phyloP scores from a whole-genome alignment of 92 coral and sea anemone genomes.

The Actinostola sp. region DNA sequence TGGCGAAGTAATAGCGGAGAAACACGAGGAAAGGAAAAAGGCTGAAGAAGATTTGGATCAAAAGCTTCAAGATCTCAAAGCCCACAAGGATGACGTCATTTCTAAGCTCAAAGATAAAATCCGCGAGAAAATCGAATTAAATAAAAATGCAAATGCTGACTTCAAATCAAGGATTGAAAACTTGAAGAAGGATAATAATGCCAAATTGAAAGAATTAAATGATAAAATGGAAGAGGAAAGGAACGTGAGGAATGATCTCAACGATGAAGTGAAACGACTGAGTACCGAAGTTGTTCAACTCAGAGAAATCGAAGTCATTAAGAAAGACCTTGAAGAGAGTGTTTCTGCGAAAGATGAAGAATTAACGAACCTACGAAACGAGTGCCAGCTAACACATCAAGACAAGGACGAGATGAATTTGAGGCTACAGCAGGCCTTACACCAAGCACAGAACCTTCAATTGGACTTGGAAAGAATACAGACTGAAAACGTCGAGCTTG shows the following conservation, averaged over 20 bases:
- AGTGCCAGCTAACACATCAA: slow-evolving; percentile 53
- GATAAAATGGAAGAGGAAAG: slow-evolving; percentile 57
- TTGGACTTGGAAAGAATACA: slow-evolving; percentile 74
- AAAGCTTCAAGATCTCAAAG: slow-evolving; percentile 70
- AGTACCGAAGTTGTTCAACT: slow-evolving; percentile 60
- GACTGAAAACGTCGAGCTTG: slow-evolving; percentile 76
- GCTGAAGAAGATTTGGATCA: slow-evolving; percentile 71
- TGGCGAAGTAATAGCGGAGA: slow-evolving; percentile 62
- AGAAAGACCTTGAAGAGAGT: slow-evolving; percentile 41
- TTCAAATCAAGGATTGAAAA: slow-evolving; percentile 55
- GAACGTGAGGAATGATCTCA: slow-evolving; percentile 42
- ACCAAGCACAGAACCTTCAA: slow-evolving; percentile 74
- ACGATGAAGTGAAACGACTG: slow-evolving; percentile 53
- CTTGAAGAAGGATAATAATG: slow-evolving; percentile 50
- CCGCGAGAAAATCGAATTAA: slow-evolving; percentile 70
- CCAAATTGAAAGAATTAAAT: slow-evolving; percentile 18
- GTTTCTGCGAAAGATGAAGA: slow-evolving; percentile 62
- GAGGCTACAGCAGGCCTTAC: slow-evolving; percentile 76
- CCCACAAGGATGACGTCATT: slow-evolving; percentile 83
- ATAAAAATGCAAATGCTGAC: slow-evolving; percentile 66
- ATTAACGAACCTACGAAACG: slow-evolving; percentile 55
- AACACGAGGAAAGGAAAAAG: slow-evolving; percentile 70
- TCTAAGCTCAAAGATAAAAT: slow-evolving; percentile 76
- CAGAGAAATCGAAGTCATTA: slow-evolving; percentile 52
- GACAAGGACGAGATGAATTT: slow-evolving; percentile 81